These are phyloP conservation scores for Mesitornis unicolor DNA, from an alignment of 2,113 vertebrate species.

Conservation along the genomic window DNA sequence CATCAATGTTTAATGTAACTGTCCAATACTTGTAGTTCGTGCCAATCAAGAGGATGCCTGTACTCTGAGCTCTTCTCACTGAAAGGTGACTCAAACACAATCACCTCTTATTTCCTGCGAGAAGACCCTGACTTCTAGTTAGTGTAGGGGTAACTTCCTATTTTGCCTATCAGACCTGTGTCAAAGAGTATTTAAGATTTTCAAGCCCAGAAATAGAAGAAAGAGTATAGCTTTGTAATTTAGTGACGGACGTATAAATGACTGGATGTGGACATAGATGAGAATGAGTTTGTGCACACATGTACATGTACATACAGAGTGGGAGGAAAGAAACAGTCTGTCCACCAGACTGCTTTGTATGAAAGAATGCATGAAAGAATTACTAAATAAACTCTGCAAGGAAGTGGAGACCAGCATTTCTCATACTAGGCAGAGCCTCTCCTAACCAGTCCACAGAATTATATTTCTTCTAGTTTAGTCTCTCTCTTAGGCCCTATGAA, in stretches of 20 bases:
- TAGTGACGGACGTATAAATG: background rate
- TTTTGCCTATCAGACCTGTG: background rate
- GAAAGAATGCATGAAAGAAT: background rate
- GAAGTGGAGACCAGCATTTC: background rate
- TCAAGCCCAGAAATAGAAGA: background rate
- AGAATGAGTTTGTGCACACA: background rate
- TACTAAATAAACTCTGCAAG: background rate
- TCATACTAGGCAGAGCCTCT: background rate
- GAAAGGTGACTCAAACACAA: background rate
- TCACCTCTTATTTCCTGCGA: background rate
- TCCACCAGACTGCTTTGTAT: background rate
- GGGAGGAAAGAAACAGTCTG: background rate
- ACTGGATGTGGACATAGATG: background rate
- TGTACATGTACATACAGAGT: background rate
- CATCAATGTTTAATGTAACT: rapidly evolving
- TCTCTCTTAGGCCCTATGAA: background rate
- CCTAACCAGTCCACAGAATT: background rate
- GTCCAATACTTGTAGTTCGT: background rate
- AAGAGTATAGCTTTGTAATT: background rate
- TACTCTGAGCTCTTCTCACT: background rate
- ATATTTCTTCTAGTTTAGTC: background rate
- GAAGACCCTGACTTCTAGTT: background rate
- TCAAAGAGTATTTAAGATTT: background rate
- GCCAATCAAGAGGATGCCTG: background rate
- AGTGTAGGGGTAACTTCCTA: background rate